These are phyloP conservation scores for Deroplatys truncata DNA, from an alignment of 2,888 invertebrate species.

Conservation along the genomic window DNA sequence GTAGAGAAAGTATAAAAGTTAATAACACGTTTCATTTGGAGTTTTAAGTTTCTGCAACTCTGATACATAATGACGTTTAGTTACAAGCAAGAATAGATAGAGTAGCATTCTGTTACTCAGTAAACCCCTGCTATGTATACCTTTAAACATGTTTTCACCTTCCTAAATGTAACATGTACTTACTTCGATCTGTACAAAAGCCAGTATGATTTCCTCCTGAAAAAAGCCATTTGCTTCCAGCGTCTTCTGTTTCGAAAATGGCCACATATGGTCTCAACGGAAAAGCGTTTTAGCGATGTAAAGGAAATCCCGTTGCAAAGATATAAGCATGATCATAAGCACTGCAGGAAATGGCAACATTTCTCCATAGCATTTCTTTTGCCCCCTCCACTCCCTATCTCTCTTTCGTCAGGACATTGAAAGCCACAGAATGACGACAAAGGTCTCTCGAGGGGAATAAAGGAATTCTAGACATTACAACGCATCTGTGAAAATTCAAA, in stretches of 20 bases:
- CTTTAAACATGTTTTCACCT: no score
- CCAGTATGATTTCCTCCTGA: background rate
- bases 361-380: background rate
- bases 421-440: background rate
- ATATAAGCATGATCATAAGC: background rate
- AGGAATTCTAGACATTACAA: background rate
- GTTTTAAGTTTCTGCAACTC: no score
- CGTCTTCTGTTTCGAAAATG: background rate
- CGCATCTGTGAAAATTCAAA: no score
- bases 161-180: background rate
- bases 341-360: background rate
- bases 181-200: background rate
- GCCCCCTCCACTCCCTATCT: background rate
- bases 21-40: no score
- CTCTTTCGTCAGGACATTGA: background rate
- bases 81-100: no score
- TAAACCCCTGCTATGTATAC: no score
- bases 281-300: background rate
- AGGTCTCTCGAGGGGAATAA: background rate
- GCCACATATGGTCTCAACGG: background rate
- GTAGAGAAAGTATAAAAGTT: no score
- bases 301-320: background rate
- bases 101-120: no score
- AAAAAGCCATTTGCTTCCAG: background rate
- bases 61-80: no score